phyloP scores from a whole-genome alignment of 2,888 invertebrate species.

The Biston betularia region DNA sequence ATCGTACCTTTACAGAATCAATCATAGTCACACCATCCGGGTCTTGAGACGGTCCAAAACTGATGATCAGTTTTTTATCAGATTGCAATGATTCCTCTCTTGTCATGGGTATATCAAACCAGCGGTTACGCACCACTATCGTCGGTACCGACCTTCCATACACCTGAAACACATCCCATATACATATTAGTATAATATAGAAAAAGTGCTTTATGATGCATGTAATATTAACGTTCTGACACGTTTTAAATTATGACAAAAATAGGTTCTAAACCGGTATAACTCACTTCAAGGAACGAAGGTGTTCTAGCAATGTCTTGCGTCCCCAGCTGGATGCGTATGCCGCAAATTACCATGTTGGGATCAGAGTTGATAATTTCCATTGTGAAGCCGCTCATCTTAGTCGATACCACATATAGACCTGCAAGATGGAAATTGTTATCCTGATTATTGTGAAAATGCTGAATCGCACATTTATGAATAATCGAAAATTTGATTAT shows the following conservation, averaged over 20 bases:
- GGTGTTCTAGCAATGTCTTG: conserved; percentile 93
- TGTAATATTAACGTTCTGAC: no score
- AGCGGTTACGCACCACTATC: conserved; percentile 91
- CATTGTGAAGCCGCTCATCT: conserved; percentile 94
- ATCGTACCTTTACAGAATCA: conserved; percentile 94
- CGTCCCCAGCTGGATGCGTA: conserved; percentile 94
- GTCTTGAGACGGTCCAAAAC: conserved; percentile 94
- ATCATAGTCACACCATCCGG: conserved; percentile 96
- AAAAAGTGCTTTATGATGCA: neutral
- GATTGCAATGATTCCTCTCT: conserved; percentile 97
- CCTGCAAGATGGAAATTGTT: conserved; percentile 77
- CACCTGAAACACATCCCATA: conserved; percentile 78
- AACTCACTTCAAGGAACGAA: conserved; percentile 88
- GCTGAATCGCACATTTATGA: no score
- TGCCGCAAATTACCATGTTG: conserved; percentile 95
- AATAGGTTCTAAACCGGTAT: neutral
- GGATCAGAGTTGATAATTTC: conserved; percentile 95
- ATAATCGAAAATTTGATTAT: no score
- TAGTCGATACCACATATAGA: conserved; percentile 97
- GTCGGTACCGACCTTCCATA: conserved; percentile 92
- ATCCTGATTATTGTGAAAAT: no score
- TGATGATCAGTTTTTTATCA: conserved; percentile 94
- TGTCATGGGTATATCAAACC: conserved; percentile 98
- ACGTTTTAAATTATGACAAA: neutral
- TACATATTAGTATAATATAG: neutral